Evolutionary conservation across 2,888 invertebrate genomes (phyloP), one percentile per base, ranked within the genome.

Genomic region (Brachyptera risi): DNA sequence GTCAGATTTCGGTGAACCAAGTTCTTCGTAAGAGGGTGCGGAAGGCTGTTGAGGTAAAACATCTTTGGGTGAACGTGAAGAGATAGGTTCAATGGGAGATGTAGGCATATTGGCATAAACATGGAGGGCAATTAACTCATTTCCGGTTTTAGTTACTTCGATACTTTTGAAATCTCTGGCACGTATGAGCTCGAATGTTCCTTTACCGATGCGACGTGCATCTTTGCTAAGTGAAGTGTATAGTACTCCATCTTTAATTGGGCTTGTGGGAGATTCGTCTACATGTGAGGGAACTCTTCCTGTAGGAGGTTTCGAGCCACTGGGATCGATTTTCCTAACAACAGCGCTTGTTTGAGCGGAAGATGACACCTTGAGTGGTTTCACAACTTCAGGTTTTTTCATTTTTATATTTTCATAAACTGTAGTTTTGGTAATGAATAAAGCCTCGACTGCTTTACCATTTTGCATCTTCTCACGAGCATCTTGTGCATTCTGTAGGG

Each of bases 301-400:
- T 3, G 31, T 31, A 7, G 37, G 54, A 19, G 54, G 54, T 23
- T 17, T 31, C 15, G 1, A 19, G 19, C 3, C 58, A 40, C 56
- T 59, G 24, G 66, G 61, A 54, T 70, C 71, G 42, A 76, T 66
- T 69, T 77, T 78, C 40, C 78, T 75, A 2, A 79, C 67, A 50
- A 80, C 76, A 1, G 78, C 77, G 67, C 76, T 79, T 1, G 83
- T 83, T 71, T 83, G 83, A n/a, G 74, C 81, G 1, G 80, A 78
- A 1, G 81, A 79, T 9, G 82, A 82, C 1, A 83, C 80, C 73
- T 83, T 83, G 37, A 73, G 66, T 0, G 76, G 75, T 69, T 74
- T 75, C 1, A 69, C 68, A 56, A 68, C 69, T 3, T 72, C 71
- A 11, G 67, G 68, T 65, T 72, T 74, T 60, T 65, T 68, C 13